Percentiles rank a stretch among this genome's conserved stretches.
Evolutionary conservation across 2,113 vertebrate species (phyloP).

Genomic region (Aspidoscelis tigris): DNA sequence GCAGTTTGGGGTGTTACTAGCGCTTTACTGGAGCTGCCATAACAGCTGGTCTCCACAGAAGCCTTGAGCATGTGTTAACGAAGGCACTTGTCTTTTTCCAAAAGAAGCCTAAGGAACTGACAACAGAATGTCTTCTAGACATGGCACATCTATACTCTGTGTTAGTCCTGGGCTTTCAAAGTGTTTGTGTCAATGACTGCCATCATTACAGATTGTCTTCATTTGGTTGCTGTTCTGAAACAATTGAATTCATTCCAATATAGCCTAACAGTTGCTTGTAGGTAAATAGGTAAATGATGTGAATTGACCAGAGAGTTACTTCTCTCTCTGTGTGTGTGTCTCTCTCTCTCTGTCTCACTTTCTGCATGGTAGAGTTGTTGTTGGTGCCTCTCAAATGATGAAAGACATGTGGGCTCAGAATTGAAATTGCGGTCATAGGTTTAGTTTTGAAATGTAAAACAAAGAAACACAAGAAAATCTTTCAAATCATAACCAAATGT

Average conservation of each 20-base stretch:
- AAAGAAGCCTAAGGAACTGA: not conserved
- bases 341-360: not conserved
- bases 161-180: not conserved
- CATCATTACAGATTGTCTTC: not conserved
- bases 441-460: not conserved
- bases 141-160: not conserved
- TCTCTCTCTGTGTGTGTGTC: too few relatives aligned
- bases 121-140: constrained; percentile 9
- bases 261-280: not conserved
- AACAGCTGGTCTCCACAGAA: constrained; percentile 24
- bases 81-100: not conserved
- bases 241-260: not conserved
- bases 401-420: not conserved
- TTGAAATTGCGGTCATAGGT: not conserved
- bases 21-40: constrained; percentile 1
- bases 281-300: not conserved
- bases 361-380: too few relatives aligned
- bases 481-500: too few relatives aligned
- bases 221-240: constrained; percentile 8
- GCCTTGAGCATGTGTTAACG: not conserved
- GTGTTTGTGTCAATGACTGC: not conserved
- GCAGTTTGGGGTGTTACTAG: constrained; percentile 21
- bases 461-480: not conserved
- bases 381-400: not conserved
- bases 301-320: not conserved